Percentiles rank a stretch among this genome's conserved stretches.
Evolutionary conservation across 2,888 invertebrate species (phyloP).

Genomic region (Amblyteles armatorius): DNA sequence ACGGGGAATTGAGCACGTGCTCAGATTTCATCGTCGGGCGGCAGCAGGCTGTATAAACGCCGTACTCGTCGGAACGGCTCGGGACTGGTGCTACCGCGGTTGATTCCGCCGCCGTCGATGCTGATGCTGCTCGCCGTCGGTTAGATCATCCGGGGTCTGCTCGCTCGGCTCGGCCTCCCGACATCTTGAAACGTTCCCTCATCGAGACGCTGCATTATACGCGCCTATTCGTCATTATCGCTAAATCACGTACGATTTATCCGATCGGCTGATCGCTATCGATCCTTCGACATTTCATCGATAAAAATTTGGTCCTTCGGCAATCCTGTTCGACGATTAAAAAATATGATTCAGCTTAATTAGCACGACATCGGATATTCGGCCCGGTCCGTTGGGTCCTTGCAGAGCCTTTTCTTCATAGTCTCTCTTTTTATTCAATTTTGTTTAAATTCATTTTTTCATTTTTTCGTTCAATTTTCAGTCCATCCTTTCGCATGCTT

Average conservation of each 20-base stretch:
- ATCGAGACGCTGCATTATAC: slow-evolving; percentile 29
- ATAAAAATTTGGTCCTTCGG: not conserved
- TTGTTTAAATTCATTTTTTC: slow-evolving; percentile 25
- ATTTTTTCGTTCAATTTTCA: slow-evolving; percentile 25
- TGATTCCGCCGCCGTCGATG: slow-evolving; percentile 37
- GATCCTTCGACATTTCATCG: slow-evolving; percentile 7
- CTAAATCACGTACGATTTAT: not conserved
- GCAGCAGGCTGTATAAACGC: slow-evolving; percentile 45
- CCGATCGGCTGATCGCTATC: not conserved
- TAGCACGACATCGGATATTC: not conserved
- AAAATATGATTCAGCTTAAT: not conserved
- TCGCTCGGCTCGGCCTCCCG: slow-evolving; percentile 63
- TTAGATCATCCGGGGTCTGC: slow-evolving; percentile 82
- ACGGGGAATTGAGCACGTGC: slow-evolving; percentile 83
- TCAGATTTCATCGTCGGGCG: slow-evolving; percentile 82
- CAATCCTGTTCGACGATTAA: not conserved
- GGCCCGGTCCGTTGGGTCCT: not conserved
- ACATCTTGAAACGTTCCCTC: slow-evolving; percentile 51
- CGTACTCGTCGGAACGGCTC: slow-evolving; percentile 35
- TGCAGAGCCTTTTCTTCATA: slow-evolving; percentile 15
- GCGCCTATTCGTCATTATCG: slow-evolving; percentile 14
- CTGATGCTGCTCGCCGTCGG: slow-evolving; percentile 71
- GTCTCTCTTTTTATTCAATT: not conserved
- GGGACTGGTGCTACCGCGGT: slow-evolving; percentile 54
- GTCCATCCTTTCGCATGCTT: slow-evolving; percentile 24